These are phyloP conservation scores for Caenorhabditis latens DNA, from an alignment of 1,140 invertebrate genomes.

Conservation along the genomic window DNA sequence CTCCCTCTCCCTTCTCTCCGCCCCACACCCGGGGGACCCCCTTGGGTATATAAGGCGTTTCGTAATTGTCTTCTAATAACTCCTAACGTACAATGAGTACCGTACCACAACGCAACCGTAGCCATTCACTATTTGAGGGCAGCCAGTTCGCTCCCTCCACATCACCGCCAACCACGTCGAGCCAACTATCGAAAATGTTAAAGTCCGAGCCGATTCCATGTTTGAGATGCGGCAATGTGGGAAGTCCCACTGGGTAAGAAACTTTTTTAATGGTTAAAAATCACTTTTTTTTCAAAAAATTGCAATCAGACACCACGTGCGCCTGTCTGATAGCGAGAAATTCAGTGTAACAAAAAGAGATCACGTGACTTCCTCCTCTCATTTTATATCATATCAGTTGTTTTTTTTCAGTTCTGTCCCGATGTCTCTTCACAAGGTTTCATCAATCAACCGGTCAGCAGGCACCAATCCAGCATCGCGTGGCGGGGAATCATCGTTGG, in stretches of 20 bases:
- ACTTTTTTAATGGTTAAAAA: neutral
- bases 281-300: too few relatives aligned
- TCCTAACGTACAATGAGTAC: neutral
- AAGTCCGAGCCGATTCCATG: conserved; percentile 59
- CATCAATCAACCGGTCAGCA: conserved; percentile 66
- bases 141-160: conserved; percentile 15
- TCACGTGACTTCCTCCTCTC: neutral
- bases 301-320: neutral
- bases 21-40: neutral
- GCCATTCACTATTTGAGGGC: conserved; percentile 44
- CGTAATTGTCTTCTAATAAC: neutral
- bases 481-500: conserved; percentile 70
- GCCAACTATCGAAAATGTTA: conserved; percentile 43
- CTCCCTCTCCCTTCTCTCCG: neutral
- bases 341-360: neutral
- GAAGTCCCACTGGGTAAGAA: conserved; percentile 46
- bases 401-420: conserved; percentile 68
- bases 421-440: conserved; percentile 72
- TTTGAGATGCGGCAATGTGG: conserved; percentile 32
- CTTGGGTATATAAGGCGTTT: neutral
- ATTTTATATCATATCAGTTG: neutral
- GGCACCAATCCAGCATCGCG: conserved; percentile 69
- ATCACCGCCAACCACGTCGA: neutral
- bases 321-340: too few relatives aligned
- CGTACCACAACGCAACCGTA: conserved; percentile 38